Conservation (phyloP, 2,113 vertebrate species). For the Rhizomys pruinosus region DNA sequence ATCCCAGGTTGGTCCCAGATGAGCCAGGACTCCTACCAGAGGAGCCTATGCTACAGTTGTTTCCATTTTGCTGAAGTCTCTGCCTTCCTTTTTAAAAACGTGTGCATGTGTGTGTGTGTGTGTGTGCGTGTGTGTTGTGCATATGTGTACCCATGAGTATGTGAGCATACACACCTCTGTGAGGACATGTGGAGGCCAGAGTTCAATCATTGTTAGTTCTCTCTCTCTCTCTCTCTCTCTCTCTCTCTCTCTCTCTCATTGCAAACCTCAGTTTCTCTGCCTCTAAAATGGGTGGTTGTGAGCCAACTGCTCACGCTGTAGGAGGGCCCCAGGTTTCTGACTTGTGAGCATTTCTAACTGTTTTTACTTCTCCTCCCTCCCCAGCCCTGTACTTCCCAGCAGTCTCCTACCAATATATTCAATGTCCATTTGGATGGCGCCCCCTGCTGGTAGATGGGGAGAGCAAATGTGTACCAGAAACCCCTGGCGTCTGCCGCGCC, state of each 20-base stretch:
- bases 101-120: not conserved
- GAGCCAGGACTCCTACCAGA: not conserved
- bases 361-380: not conserved
- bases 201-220: not conserved
- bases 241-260: not conserved
- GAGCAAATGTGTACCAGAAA: constrained; percentile 81
- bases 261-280: not conserved
- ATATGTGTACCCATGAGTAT: too few species aligned
- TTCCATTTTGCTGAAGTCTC: not conserved
- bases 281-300: not conserved
- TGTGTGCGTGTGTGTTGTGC: not conserved
- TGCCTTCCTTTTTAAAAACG: not conserved
- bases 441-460: constrained; percentile 84
- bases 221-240: too few species aligned
- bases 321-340: not conserved
- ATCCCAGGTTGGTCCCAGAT: not conserved
- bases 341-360: not conserved
- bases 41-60: not conserved
- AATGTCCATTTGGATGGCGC: constrained; percentile 78
- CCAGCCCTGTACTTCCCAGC: not conserved
- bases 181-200: not conserved
- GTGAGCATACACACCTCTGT: too few species aligned
- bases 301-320: accelerated
- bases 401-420: constrained; percentile 18
- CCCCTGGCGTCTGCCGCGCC: constrained; percentile 87